A percentile compares a stretch with the other conserved stretches of the same genome.
Conservation (phyloP, 92 coral and sea anemone species). For the Scolanthus callimorphus region DNA sequence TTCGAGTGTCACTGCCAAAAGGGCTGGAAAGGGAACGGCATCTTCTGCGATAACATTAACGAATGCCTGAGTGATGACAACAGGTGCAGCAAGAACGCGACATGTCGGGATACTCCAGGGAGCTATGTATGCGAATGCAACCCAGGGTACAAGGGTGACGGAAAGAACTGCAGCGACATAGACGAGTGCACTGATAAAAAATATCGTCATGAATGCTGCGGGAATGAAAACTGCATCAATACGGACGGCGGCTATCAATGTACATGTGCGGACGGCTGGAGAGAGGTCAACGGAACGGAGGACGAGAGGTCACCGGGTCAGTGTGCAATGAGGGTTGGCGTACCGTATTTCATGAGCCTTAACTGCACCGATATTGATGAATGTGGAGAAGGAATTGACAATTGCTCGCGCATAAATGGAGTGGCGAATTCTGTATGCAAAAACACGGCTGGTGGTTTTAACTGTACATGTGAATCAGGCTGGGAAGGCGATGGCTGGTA, state of each 20-base stretch:
- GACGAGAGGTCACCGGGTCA: not conserved
- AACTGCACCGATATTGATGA: constrained; percentile 45
- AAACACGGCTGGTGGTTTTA: no score
- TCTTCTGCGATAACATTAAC: no score
- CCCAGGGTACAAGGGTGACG: no score
- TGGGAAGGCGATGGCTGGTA: no score
- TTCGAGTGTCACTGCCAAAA: constrained; percentile 48
- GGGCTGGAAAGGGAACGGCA: constrained; percentile 60
- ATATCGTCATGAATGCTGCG: constrained; percentile 32
- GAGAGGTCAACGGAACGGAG: constrained; percentile 5
- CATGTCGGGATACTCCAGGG: no score
- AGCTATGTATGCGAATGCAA: no score
- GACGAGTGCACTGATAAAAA: no score
- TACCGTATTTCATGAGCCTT: constrained; percentile 3
- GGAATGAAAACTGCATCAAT: constrained; percentile 48
- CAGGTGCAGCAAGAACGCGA: no score
- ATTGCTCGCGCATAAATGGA: constrained; percentile 42
- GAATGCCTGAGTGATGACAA: no score
- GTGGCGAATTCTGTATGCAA: constrained; percentile 35
- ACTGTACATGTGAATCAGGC: no score
- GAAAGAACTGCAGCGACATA: no score
- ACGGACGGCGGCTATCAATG: constrained; percentile 47
- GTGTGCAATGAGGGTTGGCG: constrained; percentile 7
- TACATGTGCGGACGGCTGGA: constrained; percentile 46
- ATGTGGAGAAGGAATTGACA: constrained; percentile 42